Conservation (phyloP, 1,140 invertebrate species). For the Camponotus vicinus region DNA sequence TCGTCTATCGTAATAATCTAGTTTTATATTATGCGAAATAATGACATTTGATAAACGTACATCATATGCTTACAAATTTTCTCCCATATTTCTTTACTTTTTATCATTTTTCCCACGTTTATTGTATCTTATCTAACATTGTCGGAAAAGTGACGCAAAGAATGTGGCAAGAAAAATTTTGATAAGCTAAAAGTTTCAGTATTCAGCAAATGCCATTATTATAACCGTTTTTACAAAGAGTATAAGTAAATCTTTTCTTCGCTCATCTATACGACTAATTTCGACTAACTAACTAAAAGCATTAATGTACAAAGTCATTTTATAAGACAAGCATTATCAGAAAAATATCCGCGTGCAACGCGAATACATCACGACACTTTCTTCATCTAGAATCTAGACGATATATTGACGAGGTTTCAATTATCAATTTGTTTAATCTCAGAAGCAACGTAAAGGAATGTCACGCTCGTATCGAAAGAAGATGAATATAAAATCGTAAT, state of each 20-base stretch:
- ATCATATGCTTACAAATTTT: slow-evolving; percentile 11
- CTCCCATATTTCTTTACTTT: background rate
- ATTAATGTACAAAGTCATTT: slow-evolving; percentile 28
- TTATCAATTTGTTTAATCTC: slow-evolving; percentile 11
- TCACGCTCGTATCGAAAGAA: slow-evolving; percentile 31
- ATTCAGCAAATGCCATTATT: slow-evolving; percentile 27
- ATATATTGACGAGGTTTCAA: slow-evolving; percentile 33
- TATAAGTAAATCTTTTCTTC: slow-evolving; percentile 15
- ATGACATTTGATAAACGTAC: slow-evolving; percentile 7
- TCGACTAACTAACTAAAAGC: slow-evolving; percentile 43
- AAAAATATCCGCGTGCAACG: slow-evolving; percentile 24
- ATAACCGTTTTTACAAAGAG: background rate
- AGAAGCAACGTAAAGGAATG: slow-evolving; percentile 49
- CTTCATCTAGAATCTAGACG: slow-evolving; percentile 25
- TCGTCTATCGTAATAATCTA: background rate
- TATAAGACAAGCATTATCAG: slow-evolving; percentile 20
- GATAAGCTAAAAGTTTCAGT: background rate
- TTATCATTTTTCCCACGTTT: background rate
- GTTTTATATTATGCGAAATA: slow-evolving; percentile 7
- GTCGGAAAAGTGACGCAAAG: background rate
- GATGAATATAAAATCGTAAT: background rate
- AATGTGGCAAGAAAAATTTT: background rate
- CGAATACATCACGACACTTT: slow-evolving; percentile 14
- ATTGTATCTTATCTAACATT: background rate
- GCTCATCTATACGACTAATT: slow-evolving; percentile 12